Evolutionary conservation across 2,888 invertebrate genomes (phyloP).

Genomic region (Erynnis tages): DNA sequence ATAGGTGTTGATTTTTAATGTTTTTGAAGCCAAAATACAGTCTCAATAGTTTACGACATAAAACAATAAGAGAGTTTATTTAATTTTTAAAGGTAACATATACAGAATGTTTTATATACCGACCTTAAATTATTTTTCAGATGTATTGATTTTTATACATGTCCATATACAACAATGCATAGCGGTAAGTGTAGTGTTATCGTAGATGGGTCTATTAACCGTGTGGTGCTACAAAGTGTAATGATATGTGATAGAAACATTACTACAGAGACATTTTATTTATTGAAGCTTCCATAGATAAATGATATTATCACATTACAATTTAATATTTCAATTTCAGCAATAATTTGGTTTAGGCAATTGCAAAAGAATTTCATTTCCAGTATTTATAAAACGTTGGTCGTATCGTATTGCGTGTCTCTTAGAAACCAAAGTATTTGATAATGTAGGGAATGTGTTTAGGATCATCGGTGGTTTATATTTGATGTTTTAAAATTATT

Average conservation of each 20-base stretch:
- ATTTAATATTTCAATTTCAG: conserved; percentile 57
- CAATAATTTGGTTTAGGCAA: conserved; percentile 71
- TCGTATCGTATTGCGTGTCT: conserved; percentile 55
- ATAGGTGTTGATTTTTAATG: conserved; percentile 67
- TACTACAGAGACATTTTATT: conserved; percentile 80
- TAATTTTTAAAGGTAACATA: conserved; percentile 77
- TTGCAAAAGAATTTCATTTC: conserved; percentile 57
- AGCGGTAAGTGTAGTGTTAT: conserved; percentile 74
- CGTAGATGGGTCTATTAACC: conserved; percentile 79
- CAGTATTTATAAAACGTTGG: conserved; percentile 50
- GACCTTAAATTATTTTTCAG: conserved; percentile 79
- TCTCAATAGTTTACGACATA: conserved; percentile 72
- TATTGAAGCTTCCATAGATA: conserved; percentile 77
- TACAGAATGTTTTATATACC: conserved; percentile 79
- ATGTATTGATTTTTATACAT: conserved; percentile 80
- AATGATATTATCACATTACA: conserved; percentile 66
- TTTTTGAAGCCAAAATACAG: conserved; percentile 73
- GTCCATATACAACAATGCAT: conserved; percentile 78
- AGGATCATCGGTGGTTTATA: conserved; percentile 31
- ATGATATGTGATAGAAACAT: conserved; percentile 80
- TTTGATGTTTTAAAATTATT: conserved; percentile 19
- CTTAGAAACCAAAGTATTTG: conserved; percentile 63
- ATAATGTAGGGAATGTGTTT: conserved; percentile 30
- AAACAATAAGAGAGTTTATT: conserved; percentile 78
- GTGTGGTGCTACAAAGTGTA: conserved; percentile 80